Evolutionary conservation across 2,113 vertebrate genomes (phyloP), one percentile per base, ranked within the genome.

Genomic region (Meriones unguiculatus): DNA sequence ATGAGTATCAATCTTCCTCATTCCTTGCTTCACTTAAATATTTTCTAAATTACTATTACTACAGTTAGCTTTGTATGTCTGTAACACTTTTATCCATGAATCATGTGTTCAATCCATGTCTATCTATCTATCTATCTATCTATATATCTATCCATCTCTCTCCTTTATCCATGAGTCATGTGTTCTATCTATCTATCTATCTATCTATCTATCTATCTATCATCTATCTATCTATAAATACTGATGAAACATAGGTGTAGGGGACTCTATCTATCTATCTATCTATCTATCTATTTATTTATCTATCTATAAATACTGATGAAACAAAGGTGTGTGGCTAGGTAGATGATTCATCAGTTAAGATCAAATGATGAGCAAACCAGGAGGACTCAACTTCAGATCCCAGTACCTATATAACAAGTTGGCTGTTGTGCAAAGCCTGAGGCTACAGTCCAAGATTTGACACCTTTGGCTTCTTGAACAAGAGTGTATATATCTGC

Each of bases 11-110:
- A 25, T 28, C 50, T 80, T 5, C 81, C 0, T 84, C 38, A 73
- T 46, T 12, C 11, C 91, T 72, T 0, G 24, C 93, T 38, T 69
- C 88, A 95, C 35, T 85, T 20, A 86, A 96, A 91, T n/a, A 91
- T 81, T 73, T 91, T 5, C 4, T 52, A 28, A 86, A 72, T 15
- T 91, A 3, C 41, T 28, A 84, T 65, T 52, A 82, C 38, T 13
- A 12, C 18, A 59, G 1, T 20, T 28, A 24, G 35, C 3, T 9
- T 8, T 52, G 17, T 52, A 24, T 75, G 24, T 10, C 2, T 54
- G 0, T 4, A 9, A 2, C 1, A 2, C 52, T 2, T 5, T 85
- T 0, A 59, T 22, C 6, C 6, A 76, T 50, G 24, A 10, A 30
- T 67, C 30, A 5, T 90, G 12, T 14, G 2, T 46, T 46, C 5